Conservation (phyloP, 2,888 invertebrate genomes). For the Drosophila nr. perissopoda region DNA sequence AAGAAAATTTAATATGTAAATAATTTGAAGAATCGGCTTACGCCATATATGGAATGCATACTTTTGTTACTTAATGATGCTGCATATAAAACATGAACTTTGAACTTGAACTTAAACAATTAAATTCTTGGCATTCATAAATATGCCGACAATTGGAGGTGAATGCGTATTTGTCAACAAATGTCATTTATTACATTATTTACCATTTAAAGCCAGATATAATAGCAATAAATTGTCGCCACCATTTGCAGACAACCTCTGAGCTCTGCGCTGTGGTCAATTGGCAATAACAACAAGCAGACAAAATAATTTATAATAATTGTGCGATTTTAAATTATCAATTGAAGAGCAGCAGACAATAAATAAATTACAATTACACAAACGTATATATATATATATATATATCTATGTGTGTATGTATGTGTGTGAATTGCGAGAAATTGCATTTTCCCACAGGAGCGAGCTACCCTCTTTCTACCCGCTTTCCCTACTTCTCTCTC, state of each 20-base stretch:
- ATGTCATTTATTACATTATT: conserved; percentile 17
- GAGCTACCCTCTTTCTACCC: background rate
- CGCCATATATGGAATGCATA: background rate
- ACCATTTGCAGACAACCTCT: conserved; percentile 18
- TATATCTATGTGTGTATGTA: background rate
- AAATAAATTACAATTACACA: conserved; percentile 63
- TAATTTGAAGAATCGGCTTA: background rate
- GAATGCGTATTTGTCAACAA: conserved; percentile 44
- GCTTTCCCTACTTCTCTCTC: background rate
- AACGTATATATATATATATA: background rate
- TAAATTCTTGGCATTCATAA: conserved; percentile 29
- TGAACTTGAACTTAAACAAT: conserved; percentile 5
- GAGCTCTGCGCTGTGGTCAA: conserved; percentile 16
- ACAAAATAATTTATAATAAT: conserved; percentile 73
- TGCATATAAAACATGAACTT: conserved; percentile 3
- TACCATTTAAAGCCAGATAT: conserved; percentile 36
- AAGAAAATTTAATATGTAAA: background rate
- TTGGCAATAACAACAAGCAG: conserved; percentile 48
- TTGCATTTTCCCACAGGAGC: conserved; percentile 70
- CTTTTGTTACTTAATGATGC: background rate
- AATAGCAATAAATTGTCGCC: conserved; percentile 55
- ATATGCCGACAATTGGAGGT: conserved; percentile 29
- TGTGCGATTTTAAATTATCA: conserved; percentile 76
- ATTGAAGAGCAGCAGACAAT: conserved; percentile 66
- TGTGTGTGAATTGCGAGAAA: conserved; percentile 60